Evolutionary conservation across 2,888 invertebrate species (phyloP), one percentile per base, ranked within the genome.

Genomic region (Drosophila leonis): DNA sequence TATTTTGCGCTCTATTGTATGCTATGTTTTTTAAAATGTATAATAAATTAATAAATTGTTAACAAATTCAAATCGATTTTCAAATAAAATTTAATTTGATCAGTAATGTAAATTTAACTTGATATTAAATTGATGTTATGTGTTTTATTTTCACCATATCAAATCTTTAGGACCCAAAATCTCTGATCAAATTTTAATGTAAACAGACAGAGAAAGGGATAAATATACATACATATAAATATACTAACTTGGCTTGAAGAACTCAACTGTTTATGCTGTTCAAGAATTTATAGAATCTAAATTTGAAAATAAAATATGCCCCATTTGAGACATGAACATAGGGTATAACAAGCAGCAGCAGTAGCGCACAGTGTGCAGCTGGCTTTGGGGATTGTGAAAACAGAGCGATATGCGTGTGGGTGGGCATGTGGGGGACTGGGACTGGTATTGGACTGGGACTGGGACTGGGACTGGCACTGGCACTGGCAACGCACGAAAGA

Each of bases 401-500:
- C 65, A 62, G 75, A 55, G 57, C 39, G 73, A 44, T 54, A 62
- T 42, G n/a, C 33, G 57, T 44, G 46, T 35, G 29, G 54, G 57
- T 10, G 46, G 35, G 15, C 6, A 8, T 15, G 18, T 18, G 54
- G 27, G 42, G 42, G 49, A 13, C 12, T 18, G 49, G 18, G 31
- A 31, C 29, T 31, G n/a, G 31, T 6, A 49, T 31, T 49, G 29
- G 48, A 9, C 18, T n/a, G 51, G 37, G 65, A 46, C 46, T 49
- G 39, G 60, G 54, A 13, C 27, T 42, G 27, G 15, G 33, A 9
- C 46, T 20, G 27, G 27, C 46, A n/a, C 39, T 56, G 72, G 67
- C 62, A 72, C 75, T 66, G 72, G 68, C 87, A 87, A 78, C 82
- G 80, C 82, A 83, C 85, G 87, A 80, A 83, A 82, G 87, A 84